Evolutionary conservation across 2,888 invertebrate genomes (phyloP).

Genomic region (Rhyacophila evoluta): DNA sequence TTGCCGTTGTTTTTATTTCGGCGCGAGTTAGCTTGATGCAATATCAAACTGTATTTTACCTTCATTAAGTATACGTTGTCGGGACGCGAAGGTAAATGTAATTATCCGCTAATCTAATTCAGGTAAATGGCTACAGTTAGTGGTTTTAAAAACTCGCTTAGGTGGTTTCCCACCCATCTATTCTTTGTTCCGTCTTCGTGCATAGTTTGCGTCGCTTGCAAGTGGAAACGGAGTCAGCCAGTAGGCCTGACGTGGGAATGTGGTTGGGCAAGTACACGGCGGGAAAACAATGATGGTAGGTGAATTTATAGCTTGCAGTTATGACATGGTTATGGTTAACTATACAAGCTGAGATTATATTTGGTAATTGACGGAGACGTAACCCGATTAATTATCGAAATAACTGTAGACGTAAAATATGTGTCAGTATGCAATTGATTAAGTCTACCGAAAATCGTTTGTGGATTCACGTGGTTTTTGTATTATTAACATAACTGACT

Average conservation of each 20-base stretch:
- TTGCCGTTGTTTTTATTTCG: not conserved
- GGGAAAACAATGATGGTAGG: not conserved
- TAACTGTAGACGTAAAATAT: not conserved
- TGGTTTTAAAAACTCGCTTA: not conserved
- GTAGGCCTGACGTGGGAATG: not conserved
- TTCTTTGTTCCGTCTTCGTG: not conserved
- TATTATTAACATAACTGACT: too few species aligned
- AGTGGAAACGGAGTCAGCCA: not conserved
- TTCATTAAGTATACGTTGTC: not conserved
- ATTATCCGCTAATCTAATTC: conserved; percentile 1
- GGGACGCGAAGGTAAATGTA: conserved; percentile 1
- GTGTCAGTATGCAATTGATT: too few species aligned
- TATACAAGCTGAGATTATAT: not conserved
- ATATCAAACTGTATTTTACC: not conserved
- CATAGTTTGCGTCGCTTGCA: not conserved
- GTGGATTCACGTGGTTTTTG: too few species aligned
- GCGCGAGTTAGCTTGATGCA: not conserved
- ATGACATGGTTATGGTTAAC: not conserved
- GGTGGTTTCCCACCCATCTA: not conserved
- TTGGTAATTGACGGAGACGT: not conserved
- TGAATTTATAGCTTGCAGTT: not conserved
- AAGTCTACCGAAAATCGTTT: not conserved
- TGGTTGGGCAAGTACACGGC: not conserved
- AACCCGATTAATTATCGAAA: not conserved
- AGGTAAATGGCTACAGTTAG: not conserved